Percentiles rank a stretch among this genome's conserved stretches.
Conservation (phyloP, 2,888 invertebrate genomes). For the Rhingia rostrata region DNA sequence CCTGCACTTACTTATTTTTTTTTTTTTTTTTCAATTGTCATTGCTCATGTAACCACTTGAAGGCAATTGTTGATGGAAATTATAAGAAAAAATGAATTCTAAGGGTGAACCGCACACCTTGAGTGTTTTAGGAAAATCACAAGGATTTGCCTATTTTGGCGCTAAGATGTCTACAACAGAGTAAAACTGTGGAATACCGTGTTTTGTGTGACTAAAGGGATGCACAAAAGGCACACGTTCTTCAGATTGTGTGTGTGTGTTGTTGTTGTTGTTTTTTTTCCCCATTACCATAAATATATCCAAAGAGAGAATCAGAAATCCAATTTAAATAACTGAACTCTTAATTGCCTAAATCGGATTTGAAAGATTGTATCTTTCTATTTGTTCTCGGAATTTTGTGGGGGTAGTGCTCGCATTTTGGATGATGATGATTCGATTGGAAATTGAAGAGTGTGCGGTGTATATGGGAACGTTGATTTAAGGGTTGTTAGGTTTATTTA, state of each 20-base stretch:
- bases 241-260: constrained; percentile 23
- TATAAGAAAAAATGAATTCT: constrained; percentile 30
- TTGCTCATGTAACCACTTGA: constrained; percentile 60
- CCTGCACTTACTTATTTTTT: constrained; percentile 30
- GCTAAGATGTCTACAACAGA: constrained; percentile 58
- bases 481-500: constrained; percentile 74
- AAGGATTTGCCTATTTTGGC: constrained; percentile 50
- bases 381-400: constrained; percentile 54
- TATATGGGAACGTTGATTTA: constrained; percentile 51
- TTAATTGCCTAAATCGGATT: constrained; percentile 74
- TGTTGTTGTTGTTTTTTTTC: not conserved
- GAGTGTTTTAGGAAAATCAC: constrained; percentile 37
- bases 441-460: constrained; percentile 42
- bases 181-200: not conserved
- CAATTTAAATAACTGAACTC: constrained; percentile 74
- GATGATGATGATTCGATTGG: constrained; percentile 12
- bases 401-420: constrained; percentile 14
- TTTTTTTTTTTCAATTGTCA: constrained; percentile 10
- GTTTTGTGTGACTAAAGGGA: constrained; percentile 4
- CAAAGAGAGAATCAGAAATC: constrained; percentile 42
- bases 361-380: constrained; percentile 66
- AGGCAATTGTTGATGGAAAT: constrained; percentile 49
- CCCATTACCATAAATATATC: constrained; percentile 22
- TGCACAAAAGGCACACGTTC: constrained; percentile 54
- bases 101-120: constrained; percentile 63